Evolutionary conservation across 2,113 vertebrate genomes (phyloP).

Genomic region (Podilymbus podiceps): DNA sequence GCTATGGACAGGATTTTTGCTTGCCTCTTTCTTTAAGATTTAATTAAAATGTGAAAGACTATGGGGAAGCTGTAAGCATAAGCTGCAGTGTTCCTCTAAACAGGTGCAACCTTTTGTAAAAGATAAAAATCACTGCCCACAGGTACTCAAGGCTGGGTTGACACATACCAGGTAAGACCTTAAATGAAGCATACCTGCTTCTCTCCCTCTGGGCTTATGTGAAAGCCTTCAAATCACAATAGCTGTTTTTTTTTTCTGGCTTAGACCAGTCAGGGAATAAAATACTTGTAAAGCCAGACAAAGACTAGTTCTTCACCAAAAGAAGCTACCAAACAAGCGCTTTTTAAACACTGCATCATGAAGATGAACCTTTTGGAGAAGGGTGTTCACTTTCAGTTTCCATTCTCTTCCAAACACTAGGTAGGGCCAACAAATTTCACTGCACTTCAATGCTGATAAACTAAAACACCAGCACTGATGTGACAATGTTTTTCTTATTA

Average conservation of each 20-base stretch:
- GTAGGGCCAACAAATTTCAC: not conserved
- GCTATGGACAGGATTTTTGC: not conserved
- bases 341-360: not conserved
- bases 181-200: not conserved
- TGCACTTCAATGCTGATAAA: not conserved
- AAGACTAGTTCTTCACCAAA: not conserved
- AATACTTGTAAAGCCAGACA: not conserved
- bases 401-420: not conserved
- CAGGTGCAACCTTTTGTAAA: not conserved
- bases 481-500: not conserved
- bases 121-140: not conserved
- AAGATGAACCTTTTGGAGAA: not conserved
- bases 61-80: not conserved
- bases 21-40: not conserved
- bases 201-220: not conserved
- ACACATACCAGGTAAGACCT: not conserved
- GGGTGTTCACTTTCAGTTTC: not conserved
- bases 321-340: not conserved
- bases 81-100: not conserved
- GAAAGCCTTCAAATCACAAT: not conserved
- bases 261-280: not conserved
- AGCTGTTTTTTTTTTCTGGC: not conserved
- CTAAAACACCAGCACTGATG: not conserved
- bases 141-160: not conserved
- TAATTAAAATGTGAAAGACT: not conserved